Evolutionary conservation across 2,797 vertebrate species (phyloP).

Genomic region (Nasua narica): DNA sequence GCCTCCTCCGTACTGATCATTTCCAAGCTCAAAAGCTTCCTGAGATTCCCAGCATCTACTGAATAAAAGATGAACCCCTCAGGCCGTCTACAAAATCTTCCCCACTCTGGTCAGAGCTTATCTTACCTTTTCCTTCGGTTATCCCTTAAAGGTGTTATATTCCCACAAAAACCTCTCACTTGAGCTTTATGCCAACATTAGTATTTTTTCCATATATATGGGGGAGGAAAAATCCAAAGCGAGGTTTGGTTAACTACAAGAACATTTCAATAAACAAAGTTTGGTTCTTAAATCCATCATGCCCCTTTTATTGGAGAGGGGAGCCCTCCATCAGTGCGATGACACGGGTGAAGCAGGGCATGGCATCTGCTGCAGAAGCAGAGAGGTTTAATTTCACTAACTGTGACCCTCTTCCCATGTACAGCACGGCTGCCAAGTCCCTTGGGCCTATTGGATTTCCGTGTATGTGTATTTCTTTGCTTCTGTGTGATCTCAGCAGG

Average conservation of each 20-base stretch:
- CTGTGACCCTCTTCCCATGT: rapidly evolving
- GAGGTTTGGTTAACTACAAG: neutral
- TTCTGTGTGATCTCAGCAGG: slow-evolving; percentile 65
- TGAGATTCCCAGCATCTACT: neutral
- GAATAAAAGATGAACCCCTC: neutral
- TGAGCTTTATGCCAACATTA: neutral
- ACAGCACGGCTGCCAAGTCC: neutral
- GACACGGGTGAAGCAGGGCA: neutral
- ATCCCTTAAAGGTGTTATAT: neutral
- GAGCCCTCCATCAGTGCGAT: neutral
- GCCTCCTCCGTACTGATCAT: neutral
- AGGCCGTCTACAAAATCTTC: neutral
- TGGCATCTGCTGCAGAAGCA: neutral
- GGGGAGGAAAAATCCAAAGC: too few species aligned
- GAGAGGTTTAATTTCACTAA: neutral
- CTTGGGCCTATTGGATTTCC: slow-evolving; percentile 49
- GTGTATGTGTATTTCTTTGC: neutral
- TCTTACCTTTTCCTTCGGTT: neutral
- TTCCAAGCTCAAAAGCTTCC: neutral
- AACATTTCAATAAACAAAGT: neutral
- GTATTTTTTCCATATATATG: neutral
- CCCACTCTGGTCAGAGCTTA: neutral
- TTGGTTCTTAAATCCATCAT: neutral
- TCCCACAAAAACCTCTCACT: neutral
- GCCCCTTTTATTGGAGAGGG: neutral